These are phyloP conservation scores for Benthosema pterotum DNA, from an alignment of 2,797 vertebrate species.

Conservation along the genomic window DNA sequence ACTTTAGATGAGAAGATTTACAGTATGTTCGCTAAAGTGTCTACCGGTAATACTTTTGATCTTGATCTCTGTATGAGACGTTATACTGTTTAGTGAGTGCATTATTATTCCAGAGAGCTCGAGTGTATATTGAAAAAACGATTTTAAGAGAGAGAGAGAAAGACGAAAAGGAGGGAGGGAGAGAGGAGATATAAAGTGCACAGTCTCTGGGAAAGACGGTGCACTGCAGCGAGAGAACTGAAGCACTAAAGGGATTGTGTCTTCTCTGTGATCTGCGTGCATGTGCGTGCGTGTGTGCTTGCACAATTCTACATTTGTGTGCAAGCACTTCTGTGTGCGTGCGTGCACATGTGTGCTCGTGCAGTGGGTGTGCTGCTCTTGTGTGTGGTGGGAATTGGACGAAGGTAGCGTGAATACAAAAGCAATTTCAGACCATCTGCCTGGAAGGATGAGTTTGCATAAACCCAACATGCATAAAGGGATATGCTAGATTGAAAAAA, in stretches of 20 bases:
- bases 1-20: too few relatives aligned
- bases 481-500: constrained; percentile 9
- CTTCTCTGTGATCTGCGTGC: neutral
- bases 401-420: constrained; percentile 48
- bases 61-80: too few relatives aligned
- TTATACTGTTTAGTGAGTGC: too few relatives aligned
- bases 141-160: neutral
- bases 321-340: neutral
- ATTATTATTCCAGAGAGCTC: too few relatives aligned
- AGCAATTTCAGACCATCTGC: constrained; percentile 66
- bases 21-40: too few relatives aligned
- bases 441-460: constrained; percentile 43
- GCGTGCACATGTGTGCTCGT: neutral
- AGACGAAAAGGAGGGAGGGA: neutral
- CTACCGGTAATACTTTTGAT: too few relatives aligned
- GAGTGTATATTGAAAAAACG: too few relatives aligned
- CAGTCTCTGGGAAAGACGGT: neutral
- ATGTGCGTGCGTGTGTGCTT: constrained; percentile 3
- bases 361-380: too few relatives aligned
- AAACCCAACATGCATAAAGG: constrained; percentile 31
- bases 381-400: constrained; percentile 13
- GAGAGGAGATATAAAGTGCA: neutral
- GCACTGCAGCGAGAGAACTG: neutral
- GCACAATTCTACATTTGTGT: too few relatives aligned
- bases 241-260: constrained; percentile 17